Evolutionary conservation across 1,140 invertebrate genomes (phyloP), one percentile per base, ranked within the genome.

Genomic region (Drosophila nannoptera): DNA sequence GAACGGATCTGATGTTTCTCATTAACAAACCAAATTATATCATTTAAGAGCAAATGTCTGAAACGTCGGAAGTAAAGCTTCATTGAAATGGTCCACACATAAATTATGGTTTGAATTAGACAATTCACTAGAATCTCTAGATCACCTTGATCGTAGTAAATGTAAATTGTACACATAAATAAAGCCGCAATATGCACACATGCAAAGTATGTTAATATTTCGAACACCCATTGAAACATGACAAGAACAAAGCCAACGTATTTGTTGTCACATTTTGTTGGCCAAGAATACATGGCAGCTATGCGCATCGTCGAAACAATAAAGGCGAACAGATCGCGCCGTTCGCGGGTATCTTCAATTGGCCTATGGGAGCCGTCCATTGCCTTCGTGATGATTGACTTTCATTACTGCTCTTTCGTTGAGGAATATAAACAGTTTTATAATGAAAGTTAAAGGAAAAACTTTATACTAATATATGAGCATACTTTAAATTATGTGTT

Each of bases 101-200:
- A 88, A 42, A 88, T 88, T 5, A 88, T 77, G 0, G 83, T 86
- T 65, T 88, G 87, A 42, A 88, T 82, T 1, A 88, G 48, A 33
- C 83, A 84, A 48, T 78, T 87, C 4, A 88, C 87, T 6, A 88
- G 69, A 22, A 88, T 73, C 42, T 87, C 87, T 63, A 88, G 52
- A 67, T 88, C 77, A 0, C 83, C 87, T 8, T 75, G 49, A 4
- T 68, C 69, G n/a, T 73, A 78, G 60, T 75, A 75, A 5, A 87
- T 66, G 43, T 77, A 86, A 1, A 88, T 73, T 0, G 87, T 88
- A 22, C 69, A 77, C 5, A 88, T 70, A 33, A 68, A 88, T 14
- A 88, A 53, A 0, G 53, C 68, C 1, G 58, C 74, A 53, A 88
- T 78, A 45, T 88, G 87, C 22, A 77, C 40, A 0, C 70, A 71